Base-by-base conservation (phyloP, 2,888 invertebrate genomes). In the Linyphia triangularis region DNA sequence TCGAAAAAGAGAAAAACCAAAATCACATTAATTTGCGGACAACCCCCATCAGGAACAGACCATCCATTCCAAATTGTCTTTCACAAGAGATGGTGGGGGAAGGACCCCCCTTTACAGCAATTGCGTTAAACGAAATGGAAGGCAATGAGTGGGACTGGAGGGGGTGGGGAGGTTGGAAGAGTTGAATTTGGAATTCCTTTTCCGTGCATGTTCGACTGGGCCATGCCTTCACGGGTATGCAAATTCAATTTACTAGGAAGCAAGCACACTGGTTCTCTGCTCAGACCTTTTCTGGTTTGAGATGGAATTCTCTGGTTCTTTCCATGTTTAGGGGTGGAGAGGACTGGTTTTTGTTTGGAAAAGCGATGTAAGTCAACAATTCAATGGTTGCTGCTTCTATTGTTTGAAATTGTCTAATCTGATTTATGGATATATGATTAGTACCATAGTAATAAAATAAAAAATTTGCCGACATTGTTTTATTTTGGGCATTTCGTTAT, bases 121-220 rank as follows among this genome's bases (percentile, higher is more conserved):
- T 82, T 88, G 81, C 86, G 81, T 81, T 88, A 88, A 88, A 75
- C 86, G 86, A 88, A 88, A 88, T 88, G 75, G 86, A 81, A 85
- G 79, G 81, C 81, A 70, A 37, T 37, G 59, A 30, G 70, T 10
- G 51, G 63, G 77, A 22, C 37, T n/a, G 19, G 43, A 13, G 51
- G 13, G 59, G 59, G 59, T 6, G 59, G 26, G 22, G 22, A 22
- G 28, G 51, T 28, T 51, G 16, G 26, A 19, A 69, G 85, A 63
- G 65, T 75, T 82, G 72, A 88, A 88, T 88, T 88, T 75, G 67
- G 81, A 88, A 88, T 88, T 88, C 86, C 86, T 88, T 88, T 88
- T 81, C 81, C 43, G 28, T 73, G 73, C 75, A 57, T 81, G 78
- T 85, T 59, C 75, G 79, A 67, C 72, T 79, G 79, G 57, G 79